Percentiles rank a stretch among this genome's conserved stretches.
phyloP scores from a whole-genome alignment of 2,797 vertebrate species.

The Crenichthys baileyi region DNA sequence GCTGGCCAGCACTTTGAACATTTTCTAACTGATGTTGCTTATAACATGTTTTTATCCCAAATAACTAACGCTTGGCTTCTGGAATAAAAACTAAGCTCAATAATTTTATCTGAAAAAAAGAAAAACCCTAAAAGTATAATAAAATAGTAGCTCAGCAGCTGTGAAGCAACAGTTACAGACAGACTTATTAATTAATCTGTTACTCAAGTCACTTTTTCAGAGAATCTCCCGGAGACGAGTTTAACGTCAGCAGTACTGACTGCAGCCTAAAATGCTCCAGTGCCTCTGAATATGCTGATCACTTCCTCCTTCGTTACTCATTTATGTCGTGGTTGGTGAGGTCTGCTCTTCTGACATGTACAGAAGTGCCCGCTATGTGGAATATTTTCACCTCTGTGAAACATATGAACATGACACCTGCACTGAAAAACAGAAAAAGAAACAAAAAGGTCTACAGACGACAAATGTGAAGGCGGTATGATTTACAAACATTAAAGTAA shows the following conservation, averaged over 20 bases:
- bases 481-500: background rate
- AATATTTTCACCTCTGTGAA: conserved; percentile 56
- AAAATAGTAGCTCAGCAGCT: background rate
- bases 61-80: background rate
- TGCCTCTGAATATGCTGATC: conserved; percentile 78
- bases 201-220: conserved; percentile 31
- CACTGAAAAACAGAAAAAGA: conserved; percentile 8
- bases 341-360: conserved; percentile 8
- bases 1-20: background rate
- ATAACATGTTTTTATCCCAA: background rate
- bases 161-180: conserved; percentile 20
- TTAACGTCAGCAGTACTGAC: conserved; percentile 64
- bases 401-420: conserved; percentile 5
- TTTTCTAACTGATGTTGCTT: background rate
- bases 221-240: conserved; percentile 13
- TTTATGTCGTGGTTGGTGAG: conserved; percentile 44
- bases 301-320: conserved; percentile 71
- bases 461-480: background rate
- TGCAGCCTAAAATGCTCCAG: conserved; percentile 54
- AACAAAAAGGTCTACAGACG: background rate
- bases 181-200: conserved; percentile 70
- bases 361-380: conserved; percentile 48
- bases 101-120: background rate
- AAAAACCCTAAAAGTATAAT: background rate
- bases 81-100: background rate